Evolutionary conservation across 2,888 invertebrate genomes (phyloP).

Genomic region (Trissonchulus sp.): DNA sequence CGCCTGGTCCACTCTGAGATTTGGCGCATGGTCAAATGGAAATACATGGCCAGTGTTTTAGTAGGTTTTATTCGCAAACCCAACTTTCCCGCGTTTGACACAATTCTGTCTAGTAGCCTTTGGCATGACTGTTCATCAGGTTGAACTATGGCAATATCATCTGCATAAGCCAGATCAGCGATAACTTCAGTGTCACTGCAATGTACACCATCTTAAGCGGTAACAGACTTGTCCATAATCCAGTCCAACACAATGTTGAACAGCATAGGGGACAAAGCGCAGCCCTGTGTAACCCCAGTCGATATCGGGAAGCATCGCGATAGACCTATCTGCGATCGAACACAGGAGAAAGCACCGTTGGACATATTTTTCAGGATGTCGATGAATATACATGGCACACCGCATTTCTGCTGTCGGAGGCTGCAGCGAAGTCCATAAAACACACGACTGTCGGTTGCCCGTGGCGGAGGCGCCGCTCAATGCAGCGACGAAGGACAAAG

Average conservation of each 20-base stretch:
- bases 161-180: not conserved
- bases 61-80: not conserved
- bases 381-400: too few species aligned
- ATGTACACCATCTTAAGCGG: not conserved
- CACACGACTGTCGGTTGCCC: constrained; percentile 1
- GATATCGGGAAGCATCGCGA: not conserved
- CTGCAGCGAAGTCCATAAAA: not conserved
- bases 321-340: not conserved
- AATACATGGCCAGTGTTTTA: constrained; percentile 7
- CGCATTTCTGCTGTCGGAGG: too few species aligned
- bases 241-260: constrained; percentile 13
- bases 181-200: not conserved
- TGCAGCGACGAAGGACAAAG: not conserved
- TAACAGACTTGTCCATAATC: not conserved
- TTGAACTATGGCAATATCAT: not conserved
- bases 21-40: too few species aligned
- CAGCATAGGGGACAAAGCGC: constrained; percentile 1
- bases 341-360: not conserved
- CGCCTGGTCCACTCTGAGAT: too few species aligned
- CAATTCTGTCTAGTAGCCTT: not conserved
- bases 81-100: not conserved
- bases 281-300: not conserved
- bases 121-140: not conserved
- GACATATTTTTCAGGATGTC: too few species aligned
- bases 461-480: not conserved